phyloP scores from a whole-genome alignment of 2,113 vertebrate genomes.

The Podarcis raffonei region DNA sequence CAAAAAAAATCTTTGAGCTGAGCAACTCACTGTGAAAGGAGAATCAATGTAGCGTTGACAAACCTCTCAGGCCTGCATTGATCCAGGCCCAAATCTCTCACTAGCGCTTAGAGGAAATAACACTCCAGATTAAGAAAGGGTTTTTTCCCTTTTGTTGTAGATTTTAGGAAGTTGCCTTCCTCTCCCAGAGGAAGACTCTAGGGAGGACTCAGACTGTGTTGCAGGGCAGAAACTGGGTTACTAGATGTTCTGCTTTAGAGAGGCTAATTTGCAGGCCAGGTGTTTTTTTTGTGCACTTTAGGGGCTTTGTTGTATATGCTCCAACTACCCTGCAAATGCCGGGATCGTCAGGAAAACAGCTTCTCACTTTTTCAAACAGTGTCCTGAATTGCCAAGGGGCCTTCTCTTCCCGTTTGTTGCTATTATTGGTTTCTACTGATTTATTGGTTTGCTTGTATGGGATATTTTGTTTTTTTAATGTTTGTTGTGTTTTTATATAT shows the following conservation, averaged over 20 bases:
- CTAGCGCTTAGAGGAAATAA: constrained; percentile 41
- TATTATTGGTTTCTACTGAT: too few species aligned
- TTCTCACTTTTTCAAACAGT: too few species aligned
- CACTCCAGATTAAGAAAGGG: constrained; percentile 23
- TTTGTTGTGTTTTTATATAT: too few species aligned
- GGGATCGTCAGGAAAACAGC: too few species aligned
- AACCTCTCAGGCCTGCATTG: not conserved
- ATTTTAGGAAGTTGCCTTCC: constrained; percentile 28
- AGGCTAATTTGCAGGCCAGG: not conserved
- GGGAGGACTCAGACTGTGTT: not conserved
- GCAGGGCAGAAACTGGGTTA: not conserved
- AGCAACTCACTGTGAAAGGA: constrained; percentile 24
- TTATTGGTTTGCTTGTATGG: too few species aligned
- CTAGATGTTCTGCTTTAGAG: not conserved
- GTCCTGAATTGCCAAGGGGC: too few species aligned
- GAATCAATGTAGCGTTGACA: constrained; percentile 23
- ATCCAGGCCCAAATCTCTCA: constrained; percentile 6
- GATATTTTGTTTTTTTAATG: too few species aligned
- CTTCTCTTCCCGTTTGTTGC: too few species aligned
- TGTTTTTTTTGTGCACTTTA: not conserved
- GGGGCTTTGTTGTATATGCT: too few species aligned
- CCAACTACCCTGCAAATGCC: too few species aligned
- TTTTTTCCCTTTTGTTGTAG: constrained; percentile 5
- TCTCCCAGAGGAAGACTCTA: constrained; percentile 14
- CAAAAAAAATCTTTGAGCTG: not conserved